phyloP scores from a whole-genome alignment of 2,797 vertebrate genomes.

The Ficedula albicollis region DNA sequence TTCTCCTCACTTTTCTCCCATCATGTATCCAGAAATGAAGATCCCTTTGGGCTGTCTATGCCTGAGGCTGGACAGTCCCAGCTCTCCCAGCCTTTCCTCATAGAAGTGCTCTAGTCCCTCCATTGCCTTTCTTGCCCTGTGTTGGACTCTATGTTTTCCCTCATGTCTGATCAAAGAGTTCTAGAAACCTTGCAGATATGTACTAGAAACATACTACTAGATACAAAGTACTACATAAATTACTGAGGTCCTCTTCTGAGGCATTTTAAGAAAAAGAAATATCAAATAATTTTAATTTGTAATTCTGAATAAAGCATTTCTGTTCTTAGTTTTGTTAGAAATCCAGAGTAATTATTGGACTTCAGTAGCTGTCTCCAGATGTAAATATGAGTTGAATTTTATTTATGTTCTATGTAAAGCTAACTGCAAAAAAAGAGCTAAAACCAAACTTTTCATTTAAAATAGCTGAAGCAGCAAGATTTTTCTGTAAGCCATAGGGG shows the following conservation, averaged over 20 bases:
- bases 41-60: not conserved
- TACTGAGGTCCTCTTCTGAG: not conserved
- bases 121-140: not conserved
- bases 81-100: not conserved
- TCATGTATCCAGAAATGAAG: not conserved
- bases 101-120: not conserved
- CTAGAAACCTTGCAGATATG: not conserved
- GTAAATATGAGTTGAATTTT: not conserved
- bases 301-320: not conserved
- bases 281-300: not conserved
- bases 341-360: not conserved
- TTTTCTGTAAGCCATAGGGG: not conserved
- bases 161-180: not conserved
- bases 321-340: not conserved
- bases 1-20: not conserved
- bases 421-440: not conserved
- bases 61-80: not conserved
- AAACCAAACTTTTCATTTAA: not conserved
- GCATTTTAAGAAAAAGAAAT: not conserved
- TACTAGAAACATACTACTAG: not conserved
- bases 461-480: not conserved
- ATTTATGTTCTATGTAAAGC: not conserved
- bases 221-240: not conserved
- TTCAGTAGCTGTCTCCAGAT: not conserved
- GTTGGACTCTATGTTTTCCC: not conserved